phyloP scores from a whole-genome alignment of 2,113 vertebrate genomes.

The Sminthopsis crassicaudata region DNA sequence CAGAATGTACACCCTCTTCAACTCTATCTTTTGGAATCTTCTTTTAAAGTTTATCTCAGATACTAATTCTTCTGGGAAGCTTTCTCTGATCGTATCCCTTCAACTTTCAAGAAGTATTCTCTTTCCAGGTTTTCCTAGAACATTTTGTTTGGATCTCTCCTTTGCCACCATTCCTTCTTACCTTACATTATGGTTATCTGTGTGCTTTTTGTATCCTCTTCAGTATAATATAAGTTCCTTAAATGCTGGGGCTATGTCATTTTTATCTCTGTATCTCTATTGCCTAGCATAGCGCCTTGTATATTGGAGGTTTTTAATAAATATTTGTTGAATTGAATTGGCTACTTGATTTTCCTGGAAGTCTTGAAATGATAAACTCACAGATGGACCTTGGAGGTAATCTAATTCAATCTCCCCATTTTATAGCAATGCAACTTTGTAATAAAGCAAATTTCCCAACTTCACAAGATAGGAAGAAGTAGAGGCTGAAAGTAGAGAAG shows the following conservation, averaged over 20 bases:
- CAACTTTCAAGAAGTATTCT: background rate
- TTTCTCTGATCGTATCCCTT: no score
- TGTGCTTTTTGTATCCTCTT: background rate
- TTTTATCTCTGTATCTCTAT: background rate
- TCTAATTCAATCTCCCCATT: background rate
- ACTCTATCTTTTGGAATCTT: background rate
- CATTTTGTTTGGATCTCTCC: constrained; percentile 8
- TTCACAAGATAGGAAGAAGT: background rate
- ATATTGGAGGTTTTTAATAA: constrained; percentile 18
- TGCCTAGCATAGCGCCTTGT: constrained; percentile 17
- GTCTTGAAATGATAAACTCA: background rate
- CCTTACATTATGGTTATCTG: constrained; percentile 26
- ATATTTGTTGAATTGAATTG: background rate
- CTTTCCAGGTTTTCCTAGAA: constrained; percentile 19
- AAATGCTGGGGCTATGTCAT: background rate
- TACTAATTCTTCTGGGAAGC: no score
- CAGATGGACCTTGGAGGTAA: background rate
- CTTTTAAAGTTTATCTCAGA: no score
- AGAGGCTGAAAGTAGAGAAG: background rate
- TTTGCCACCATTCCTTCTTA: background rate
- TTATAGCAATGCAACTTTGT: background rate
- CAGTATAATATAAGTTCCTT: background rate
- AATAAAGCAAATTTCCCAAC: background rate
- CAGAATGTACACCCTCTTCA: background rate
- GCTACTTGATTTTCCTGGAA: background rate